Conservation (phyloP, 1,140 invertebrate genomes). For the Nautilus pompilius region DNA sequence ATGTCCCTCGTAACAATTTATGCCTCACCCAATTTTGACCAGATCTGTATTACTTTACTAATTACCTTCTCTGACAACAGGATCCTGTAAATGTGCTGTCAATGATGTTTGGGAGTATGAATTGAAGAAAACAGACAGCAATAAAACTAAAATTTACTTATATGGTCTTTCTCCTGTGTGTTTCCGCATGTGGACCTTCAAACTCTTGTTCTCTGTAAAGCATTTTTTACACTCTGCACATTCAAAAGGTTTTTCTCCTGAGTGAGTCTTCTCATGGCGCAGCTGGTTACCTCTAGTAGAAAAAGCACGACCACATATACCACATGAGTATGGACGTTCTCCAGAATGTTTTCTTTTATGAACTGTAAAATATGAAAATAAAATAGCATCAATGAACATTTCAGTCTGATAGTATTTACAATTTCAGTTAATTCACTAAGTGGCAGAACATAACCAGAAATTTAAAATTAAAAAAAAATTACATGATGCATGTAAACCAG, state of each 20-base stretch:
- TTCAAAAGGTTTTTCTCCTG: constrained; percentile 11
- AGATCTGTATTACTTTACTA: background rate
- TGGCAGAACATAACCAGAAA: no score
- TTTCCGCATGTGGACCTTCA: constrained; percentile 44
- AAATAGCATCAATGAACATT: no score
- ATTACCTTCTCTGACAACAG: background rate
- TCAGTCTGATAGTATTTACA: no score
- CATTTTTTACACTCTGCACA: constrained; percentile 10
- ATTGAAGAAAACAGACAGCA: background rate
- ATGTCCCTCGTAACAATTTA: no score
- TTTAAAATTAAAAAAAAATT: no score
- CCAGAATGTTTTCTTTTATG: constrained; percentile 47
- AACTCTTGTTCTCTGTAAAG: constrained; percentile 48
- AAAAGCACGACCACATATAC: constrained; percentile 86
- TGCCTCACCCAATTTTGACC: background rate
- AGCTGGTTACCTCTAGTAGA: constrained; percentile 89
- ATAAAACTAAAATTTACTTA: constrained; percentile 21
- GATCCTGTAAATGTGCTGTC: no score
- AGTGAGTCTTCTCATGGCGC: constrained; percentile 63
- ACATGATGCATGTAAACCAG: no score
- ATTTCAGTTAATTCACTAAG: no score
- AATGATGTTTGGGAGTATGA: background rate
- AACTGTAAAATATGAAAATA: background rate
- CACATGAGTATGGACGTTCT: constrained; percentile 93
- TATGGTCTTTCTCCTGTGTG: constrained; percentile 52